Evolutionary conservation across 1,140 invertebrate genomes (phyloP).

Genomic region (Drosophila insularis): DNA sequence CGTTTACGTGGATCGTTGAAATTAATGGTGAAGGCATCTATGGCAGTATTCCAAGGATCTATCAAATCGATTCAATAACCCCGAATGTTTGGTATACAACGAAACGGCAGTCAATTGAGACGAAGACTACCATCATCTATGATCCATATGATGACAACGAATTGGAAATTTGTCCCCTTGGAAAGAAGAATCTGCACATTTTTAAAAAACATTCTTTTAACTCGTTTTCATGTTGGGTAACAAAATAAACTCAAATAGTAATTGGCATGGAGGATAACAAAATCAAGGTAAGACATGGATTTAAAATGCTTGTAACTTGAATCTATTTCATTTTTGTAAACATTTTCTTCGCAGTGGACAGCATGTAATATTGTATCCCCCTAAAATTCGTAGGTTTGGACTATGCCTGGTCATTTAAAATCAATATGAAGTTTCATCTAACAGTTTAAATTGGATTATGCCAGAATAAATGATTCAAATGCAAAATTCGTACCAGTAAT

Average conservation of each 20-base stretch:
- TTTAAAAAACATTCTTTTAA: slow-evolving; percentile 51
- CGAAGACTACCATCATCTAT: slow-evolving; percentile 52
- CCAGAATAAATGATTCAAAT: too few relatives aligned
- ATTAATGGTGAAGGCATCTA: slow-evolving; percentile 96
- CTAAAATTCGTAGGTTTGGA: slow-evolving; percentile 67
- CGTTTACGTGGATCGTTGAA: slow-evolving; percentile 88
- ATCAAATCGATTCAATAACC: slow-evolving; percentile 92
- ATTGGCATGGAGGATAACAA: slow-evolving; percentile 63
- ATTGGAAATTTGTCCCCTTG: slow-evolving; percentile 68
- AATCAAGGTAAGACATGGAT: slow-evolving; percentile 56
- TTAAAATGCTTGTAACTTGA: too few relatives aligned
- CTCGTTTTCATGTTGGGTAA: slow-evolving; percentile 51
- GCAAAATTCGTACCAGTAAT: too few relatives aligned
- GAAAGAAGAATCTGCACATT: slow-evolving; percentile 43
- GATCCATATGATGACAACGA: slow-evolving; percentile 79
- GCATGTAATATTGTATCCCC: slow-evolving; percentile 55
- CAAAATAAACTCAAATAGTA: slow-evolving; percentile 30
- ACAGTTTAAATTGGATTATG: too few relatives aligned
- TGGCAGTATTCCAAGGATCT: slow-evolving; percentile 88
- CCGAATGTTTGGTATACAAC: slow-evolving; percentile 90
- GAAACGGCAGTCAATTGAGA: slow-evolving; percentile 12
- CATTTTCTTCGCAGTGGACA: slow-evolving; percentile 56
- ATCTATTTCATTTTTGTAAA: too few relatives aligned
- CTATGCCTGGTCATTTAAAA: slow-evolving; percentile 79
- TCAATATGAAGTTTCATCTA: too few relatives aligned